These are phyloP conservation scores for Sphaerophoria rueppellii DNA, from an alignment of 2,888 invertebrate genomes.

Conservation along the genomic window DNA sequence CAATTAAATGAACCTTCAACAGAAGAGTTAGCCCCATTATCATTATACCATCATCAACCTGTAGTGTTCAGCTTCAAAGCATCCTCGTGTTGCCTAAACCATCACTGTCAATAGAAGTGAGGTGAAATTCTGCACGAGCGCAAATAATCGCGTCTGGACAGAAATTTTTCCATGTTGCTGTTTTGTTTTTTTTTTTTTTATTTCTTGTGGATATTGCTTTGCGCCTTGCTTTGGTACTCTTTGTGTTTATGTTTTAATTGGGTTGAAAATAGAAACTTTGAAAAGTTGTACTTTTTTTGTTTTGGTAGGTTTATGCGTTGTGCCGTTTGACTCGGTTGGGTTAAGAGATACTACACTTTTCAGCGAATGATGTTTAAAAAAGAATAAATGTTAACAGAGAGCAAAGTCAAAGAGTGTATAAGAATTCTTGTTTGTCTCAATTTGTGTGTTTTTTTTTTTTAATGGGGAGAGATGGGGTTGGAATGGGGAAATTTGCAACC, in stretches of 20 bases:
- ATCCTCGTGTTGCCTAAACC: no score
- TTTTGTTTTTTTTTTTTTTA: slow-evolving; percentile 10
- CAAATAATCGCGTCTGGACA: slow-evolving; percentile 53
- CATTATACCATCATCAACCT: slow-evolving; percentile 11
- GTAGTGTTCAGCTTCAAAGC: no score
- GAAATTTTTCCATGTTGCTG: slow-evolving; percentile 39
- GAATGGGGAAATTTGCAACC: slow-evolving; percentile 39
- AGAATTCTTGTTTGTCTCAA: slow-evolving; percentile 24
- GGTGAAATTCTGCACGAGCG: slow-evolving; percentile 52
- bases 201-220: slow-evolving; percentile 22
- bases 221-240: slow-evolving; percentile 31
- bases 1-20: slow-evolving; percentile 27
- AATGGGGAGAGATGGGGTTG: background rate
- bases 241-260: slow-evolving; percentile 69
- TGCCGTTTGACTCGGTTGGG: no score
- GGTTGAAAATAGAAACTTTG: slow-evolving; percentile 73
- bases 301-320: background rate
- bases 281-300: slow-evolving; percentile 50
- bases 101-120: slow-evolving; percentile 41
- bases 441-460: slow-evolving; percentile 7
- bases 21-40: slow-evolving; percentile 37
- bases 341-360: slow-evolving; percentile 56
- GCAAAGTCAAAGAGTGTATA: slow-evolving; percentile 42
- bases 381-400: slow-evolving; percentile 68
- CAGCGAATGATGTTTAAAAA: slow-evolving; percentile 62